These are phyloP conservation scores for Rhinopithecus roxellana DNA, from an alignment of 2,113 vertebrate genomes.

Conservation along the genomic window DNA sequence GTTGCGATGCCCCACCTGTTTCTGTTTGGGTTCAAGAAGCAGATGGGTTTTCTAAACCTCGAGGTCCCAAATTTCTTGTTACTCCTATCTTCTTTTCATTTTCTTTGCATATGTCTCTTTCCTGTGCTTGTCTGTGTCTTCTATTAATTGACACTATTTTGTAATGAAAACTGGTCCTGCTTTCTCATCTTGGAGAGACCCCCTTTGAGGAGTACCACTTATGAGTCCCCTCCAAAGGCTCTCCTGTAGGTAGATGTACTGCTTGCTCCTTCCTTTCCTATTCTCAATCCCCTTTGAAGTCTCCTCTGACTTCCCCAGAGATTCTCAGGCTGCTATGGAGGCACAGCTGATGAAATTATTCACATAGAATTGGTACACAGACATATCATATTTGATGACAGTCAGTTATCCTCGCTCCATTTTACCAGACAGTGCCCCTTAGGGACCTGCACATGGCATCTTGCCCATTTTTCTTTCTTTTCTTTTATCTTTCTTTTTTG, in stretches of 20 bases:
- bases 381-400: accelerated
- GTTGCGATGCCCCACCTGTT: not conserved
- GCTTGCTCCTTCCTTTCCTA: not conserved
- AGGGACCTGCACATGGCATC: accelerated
- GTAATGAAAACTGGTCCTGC: not conserved
- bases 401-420: accelerated
- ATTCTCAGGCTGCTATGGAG: not conserved
- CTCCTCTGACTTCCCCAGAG: not conserved
- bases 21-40: not conserved
- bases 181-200: not conserved
- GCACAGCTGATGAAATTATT: not conserved
- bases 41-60: not conserved
- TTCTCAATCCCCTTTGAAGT: accelerated
- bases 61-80: not conserved
- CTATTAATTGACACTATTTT: not conserved
- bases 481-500: too few species aligned
- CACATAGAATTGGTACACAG: accelerated
- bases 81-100: not conserved
- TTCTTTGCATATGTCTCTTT: not conserved
- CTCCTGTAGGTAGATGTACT: accelerated
- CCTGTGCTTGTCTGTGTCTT: not conserved
- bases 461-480: not conserved
- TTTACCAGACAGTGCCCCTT: not conserved
- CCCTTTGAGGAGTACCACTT: accelerated
- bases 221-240: accelerated